Percentiles rank a stretch among this genome's conserved stretches.
phyloP scores from a whole-genome alignment of 2,888 invertebrate species.

The Leptinotarsa rubiginosa region DNA sequence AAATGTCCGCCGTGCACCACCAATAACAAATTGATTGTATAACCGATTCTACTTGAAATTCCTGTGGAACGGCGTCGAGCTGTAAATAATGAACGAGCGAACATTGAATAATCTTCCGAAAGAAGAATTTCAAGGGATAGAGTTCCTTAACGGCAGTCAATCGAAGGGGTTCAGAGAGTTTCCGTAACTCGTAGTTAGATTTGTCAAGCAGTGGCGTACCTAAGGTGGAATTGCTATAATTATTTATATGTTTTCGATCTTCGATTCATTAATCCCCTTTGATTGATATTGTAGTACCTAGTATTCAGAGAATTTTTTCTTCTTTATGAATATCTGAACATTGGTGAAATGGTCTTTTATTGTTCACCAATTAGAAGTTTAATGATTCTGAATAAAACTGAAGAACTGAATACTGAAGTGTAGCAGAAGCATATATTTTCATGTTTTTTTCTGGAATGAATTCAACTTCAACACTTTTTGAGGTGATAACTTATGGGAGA shows the following conservation, averaged over 20 bases:
- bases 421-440: too few relatives aligned
- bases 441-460: too few relatives aligned
- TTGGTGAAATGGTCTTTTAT: too few relatives aligned
- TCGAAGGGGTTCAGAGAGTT: constrained; percentile 44
- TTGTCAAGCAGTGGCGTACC: constrained; percentile 8
- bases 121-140: constrained; percentile 36
- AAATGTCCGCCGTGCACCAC: neutral
- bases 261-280: neutral
- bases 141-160: constrained; percentile 37
- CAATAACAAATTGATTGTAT: constrained; percentile 25
- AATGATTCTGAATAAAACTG: too few relatives aligned
- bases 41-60: constrained; percentile 33
- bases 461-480: too few relatives aligned
- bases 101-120: constrained; percentile 37
- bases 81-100: constrained; percentile 35
- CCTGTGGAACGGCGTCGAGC: constrained; percentile 20
- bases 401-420: too few relatives aligned
- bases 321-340: too few relatives aligned
- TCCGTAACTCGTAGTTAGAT: constrained; percentile 39
- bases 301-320: too few relatives aligned
- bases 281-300: neutral
- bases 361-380: too few relatives aligned
- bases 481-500: too few relatives aligned
- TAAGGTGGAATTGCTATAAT: neutral
- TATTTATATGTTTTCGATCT: neutral